These are phyloP conservation scores for Halichondria panicea DNA, from an alignment of 37 sponge, comb jelly and placozoan genomes.

Conservation along the genomic window DNA sequence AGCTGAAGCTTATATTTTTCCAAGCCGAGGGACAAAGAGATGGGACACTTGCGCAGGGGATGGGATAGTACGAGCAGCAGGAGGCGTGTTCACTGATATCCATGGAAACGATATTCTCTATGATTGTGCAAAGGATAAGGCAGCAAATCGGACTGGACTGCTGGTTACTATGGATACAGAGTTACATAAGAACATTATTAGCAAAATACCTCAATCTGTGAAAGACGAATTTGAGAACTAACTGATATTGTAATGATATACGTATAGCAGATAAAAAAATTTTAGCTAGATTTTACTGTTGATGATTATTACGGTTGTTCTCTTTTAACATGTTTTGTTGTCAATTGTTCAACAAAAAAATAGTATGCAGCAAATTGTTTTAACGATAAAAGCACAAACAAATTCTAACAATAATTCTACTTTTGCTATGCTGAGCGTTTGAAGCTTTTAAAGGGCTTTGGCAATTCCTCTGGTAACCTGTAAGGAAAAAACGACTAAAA, in stretches of 20 bases:
- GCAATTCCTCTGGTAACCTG: constrained; percentile 22
- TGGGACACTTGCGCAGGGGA: constrained; percentile 99
- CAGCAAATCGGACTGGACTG: constrained; percentile 17
- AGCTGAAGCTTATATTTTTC: constrained; percentile 83
- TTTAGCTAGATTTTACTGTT: too few relatives aligned
- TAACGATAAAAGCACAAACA: too few relatives aligned
- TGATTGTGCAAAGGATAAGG: constrained; percentile 23
- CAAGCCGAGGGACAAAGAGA: constrained; percentile 83
- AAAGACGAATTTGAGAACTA: constrained; percentile 14
- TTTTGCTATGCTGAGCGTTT: background rate
- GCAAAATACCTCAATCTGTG: constrained; percentile 57
- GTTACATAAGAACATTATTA: constrained; percentile 30
- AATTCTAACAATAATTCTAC: too few relatives aligned
- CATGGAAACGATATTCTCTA: constrained; percentile 68
- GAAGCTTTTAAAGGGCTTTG: background rate
- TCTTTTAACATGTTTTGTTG: too few relatives aligned
- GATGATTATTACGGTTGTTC: background rate
- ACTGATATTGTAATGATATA: too few relatives aligned
- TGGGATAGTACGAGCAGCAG: constrained; percentile 72
- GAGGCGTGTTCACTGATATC: constrained; percentile 82
- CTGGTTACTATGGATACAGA: constrained; percentile 17
- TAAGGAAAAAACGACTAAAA: background rate
- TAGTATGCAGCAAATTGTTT: too few relatives aligned
- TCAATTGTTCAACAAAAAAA: too few relatives aligned
- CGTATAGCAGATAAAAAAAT: too few relatives aligned